phyloP scores from a whole-genome alignment of 2,888 invertebrate genomes.

The Chrysotoxum bicinctum region DNA sequence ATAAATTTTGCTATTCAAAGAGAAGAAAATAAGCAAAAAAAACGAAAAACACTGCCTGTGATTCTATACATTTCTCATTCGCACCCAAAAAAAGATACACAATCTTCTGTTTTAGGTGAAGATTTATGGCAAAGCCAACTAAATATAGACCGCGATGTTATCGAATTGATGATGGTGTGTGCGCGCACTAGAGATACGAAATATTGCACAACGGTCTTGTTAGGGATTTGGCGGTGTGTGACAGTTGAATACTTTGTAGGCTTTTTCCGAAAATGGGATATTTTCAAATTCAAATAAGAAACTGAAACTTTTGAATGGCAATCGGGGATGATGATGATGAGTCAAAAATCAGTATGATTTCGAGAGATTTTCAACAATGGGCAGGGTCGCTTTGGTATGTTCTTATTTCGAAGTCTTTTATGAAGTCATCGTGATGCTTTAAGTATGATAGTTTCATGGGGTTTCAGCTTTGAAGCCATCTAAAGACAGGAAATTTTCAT shows the following conservation, averaged over 20 bases:
- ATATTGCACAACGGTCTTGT: constrained; percentile 59
- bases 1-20: constrained; percentile 49
- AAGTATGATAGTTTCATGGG: no score
- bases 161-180: constrained; percentile 17
- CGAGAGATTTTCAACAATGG: no score
- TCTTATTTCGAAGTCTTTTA: no score
- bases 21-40: background rate
- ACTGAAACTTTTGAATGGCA: background rate
- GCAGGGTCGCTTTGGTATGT: no score
- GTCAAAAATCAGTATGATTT: no score
- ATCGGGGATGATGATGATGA: no score
- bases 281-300: constrained; percentile 5
- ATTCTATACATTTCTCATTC: constrained; percentile 43
- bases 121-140: constrained; percentile 54
- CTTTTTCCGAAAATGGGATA: background rate
- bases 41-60: background rate
- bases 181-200: constrained; percentile 8
- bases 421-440: no score
- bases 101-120: constrained; percentile 35
- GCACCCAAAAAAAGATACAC: constrained; percentile 59
- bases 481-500: no score
- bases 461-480: no score
- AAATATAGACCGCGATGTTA: constrained; percentile 49
- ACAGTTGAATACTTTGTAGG: background rate
- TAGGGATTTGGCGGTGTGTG: background rate